Conservation (phyloP, 2,797 vertebrate genomes). For the Lacerta agilis region DNA sequence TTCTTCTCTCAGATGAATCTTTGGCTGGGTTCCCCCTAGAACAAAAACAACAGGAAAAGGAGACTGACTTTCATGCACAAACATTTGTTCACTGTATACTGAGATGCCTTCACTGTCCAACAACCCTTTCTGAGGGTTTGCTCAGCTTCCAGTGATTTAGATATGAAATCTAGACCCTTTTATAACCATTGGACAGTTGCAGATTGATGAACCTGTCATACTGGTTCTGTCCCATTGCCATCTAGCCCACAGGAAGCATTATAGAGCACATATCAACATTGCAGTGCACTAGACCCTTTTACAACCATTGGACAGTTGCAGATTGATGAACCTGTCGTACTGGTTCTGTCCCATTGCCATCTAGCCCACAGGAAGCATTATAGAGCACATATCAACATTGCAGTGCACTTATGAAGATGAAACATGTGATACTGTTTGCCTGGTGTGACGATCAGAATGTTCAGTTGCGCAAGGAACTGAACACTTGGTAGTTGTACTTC, state of each 20-base stretch:
- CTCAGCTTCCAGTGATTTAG: background rate
- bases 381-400: background rate
- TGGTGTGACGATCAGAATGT: background rate
- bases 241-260: background rate
- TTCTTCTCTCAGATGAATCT: background rate
- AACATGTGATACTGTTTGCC: background rate
- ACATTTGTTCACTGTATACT: background rate
- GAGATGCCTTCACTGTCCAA: background rate
- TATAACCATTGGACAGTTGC: background rate
- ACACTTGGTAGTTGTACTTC: background rate
- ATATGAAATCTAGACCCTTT: background rate
- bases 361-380: background rate
- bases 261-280: background rate
- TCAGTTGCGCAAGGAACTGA: background rate
- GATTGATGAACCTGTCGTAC: background rate
- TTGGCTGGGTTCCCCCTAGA: slow-evolving; percentile 50
- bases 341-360: background rate
- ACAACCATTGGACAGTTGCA: background rate
- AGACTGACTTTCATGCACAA: background rate
- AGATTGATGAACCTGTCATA: background rate
- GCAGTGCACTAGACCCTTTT: background rate
- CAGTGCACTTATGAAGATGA: background rate
- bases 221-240: background rate
- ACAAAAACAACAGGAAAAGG: accelerated
- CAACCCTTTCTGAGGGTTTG: background rate